Evolutionary conservation across 2,797 vertebrate species (phyloP), one percentile per base, ranked within the genome.

Genomic region (Sebastes kiyomatsui): DNA sequence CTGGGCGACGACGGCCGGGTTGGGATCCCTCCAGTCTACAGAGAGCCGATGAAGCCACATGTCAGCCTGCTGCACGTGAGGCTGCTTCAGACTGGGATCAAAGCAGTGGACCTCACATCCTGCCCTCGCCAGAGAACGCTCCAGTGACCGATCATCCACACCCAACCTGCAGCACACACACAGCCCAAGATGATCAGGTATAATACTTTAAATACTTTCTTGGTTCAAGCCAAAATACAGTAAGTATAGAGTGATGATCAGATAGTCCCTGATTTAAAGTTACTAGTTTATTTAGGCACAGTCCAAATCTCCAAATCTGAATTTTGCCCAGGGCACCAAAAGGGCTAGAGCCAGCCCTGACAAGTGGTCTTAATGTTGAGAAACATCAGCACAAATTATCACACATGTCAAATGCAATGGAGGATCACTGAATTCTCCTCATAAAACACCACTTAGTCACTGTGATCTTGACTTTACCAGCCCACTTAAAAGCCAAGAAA

Each of bases 61-160:
- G 7, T 96, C 91, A 1, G 79, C 88, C 81, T 96, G 90, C 84
- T 97, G 97, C 28, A 96, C 25, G 61, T 99, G 98, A 9, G 97
- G 94, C 32, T 95, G 90, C 75, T 92, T 96, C 81, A 97, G 94
- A 61, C 97, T 96, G 30, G 98, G 98, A 79, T 99, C 97, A 9
- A 99, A 99, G 79, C 96, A 97, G 90, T 99, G 97, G 33, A 99
- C 98, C 82, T 99, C 97, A 33, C 98, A 99, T 0, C 98, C 97
- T 0, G 86, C 91, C 7, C 76, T 86, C 54, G 96, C 96, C 67
- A 99, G 96, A 76, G 83, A 91, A 2, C 77, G 85, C 92, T 99
- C 98, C 93, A 98, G 96, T 23, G 89, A 90, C 23, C 95, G 95
- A 67, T 98, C 96, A 0, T 96, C 95, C 0, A 69, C 95, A 60